A percentile compares a stretch with the other conserved stretches of the same genome.
These are phyloP conservation scores for Istiophorus platypterus DNA, from an alignment of 2,113 vertebrate species.

Conservation along the genomic window DNA sequence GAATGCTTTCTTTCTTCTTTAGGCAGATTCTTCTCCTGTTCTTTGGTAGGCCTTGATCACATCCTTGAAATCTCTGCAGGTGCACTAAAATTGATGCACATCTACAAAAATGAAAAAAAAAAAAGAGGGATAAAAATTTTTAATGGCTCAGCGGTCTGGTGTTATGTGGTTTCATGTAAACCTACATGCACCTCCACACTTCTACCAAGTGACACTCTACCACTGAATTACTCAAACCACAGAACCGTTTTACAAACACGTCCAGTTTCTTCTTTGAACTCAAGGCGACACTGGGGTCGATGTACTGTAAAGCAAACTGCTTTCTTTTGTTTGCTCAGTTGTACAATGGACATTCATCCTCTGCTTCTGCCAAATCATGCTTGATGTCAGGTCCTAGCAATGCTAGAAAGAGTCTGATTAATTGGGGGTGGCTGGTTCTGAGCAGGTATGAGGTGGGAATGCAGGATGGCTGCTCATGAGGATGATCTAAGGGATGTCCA, in stretches of 20 bases:
- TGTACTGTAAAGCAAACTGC: conserved; percentile 35
- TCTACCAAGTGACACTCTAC: conserved; percentile 24
- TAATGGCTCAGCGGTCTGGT: not conserved
- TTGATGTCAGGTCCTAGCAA: conserved; percentile 43
- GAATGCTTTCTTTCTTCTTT: conserved; percentile 3
- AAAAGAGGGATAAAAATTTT: not conserved
- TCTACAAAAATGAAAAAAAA: conserved; percentile 2
- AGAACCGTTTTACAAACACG: conserved; percentile 27
- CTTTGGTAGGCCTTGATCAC: conserved; percentile 59
- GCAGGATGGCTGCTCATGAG: conserved; percentile 63
- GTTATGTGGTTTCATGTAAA: not conserved
- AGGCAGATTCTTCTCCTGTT: conserved; percentile 7
- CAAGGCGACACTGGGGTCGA: conserved; percentile 12
- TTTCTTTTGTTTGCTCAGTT: conserved; percentile 51
- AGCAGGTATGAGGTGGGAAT: conserved; percentile 38
- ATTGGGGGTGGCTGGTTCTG: conserved; percentile 30
- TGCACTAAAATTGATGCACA: conserved; percentile 30
- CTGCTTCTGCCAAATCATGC: conserved; percentile 28
- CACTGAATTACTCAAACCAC: conserved; percentile 32
- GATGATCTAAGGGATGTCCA: conserved; percentile 78
- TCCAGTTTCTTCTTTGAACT: conserved; percentile 36
- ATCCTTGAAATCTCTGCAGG: conserved; percentile 45
- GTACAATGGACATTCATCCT: conserved; percentile 47
- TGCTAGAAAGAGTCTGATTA: conserved; percentile 43
- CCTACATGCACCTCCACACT: conserved; percentile 14